These are phyloP conservation scores for Ibidorhyncha struthersii DNA, from an alignment of 2,113 vertebrate genomes.

Conservation along the genomic window DNA sequence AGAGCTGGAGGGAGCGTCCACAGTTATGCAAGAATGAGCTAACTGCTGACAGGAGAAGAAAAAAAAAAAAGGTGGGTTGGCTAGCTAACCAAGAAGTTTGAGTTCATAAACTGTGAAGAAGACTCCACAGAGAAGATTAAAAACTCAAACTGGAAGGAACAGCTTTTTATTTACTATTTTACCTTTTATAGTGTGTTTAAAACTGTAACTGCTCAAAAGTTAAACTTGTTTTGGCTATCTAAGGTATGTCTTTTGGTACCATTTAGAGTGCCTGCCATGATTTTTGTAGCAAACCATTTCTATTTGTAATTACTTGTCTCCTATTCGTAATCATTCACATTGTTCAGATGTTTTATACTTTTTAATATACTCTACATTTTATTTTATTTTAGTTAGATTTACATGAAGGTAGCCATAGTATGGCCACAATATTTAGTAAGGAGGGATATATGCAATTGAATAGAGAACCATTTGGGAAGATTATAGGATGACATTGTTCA, in stretches of 20 bases:
- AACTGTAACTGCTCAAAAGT: background rate
- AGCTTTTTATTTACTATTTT: background rate
- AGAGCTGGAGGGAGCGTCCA: background rate
- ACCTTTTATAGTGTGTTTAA: background rate
- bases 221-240: background rate
- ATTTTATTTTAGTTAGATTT: background rate
- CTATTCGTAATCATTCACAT: background rate
- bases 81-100: background rate
- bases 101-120: background rate
- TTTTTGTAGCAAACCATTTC: background rate
- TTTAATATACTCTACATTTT: background rate
- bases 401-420: background rate
- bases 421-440: background rate
- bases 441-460: background rate
- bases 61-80: background rate
- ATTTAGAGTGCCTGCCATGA: background rate
- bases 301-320: background rate
- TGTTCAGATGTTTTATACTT: background rate
- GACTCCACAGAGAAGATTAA: background rate
- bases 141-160: background rate
- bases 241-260: background rate
- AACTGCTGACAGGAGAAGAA: background rate
- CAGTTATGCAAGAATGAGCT: background rate
- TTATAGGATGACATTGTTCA: background rate
- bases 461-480: background rate